These are phyloP conservation scores for Sinopyrophorus schimmeli DNA, from an alignment of 2,888 invertebrate species.

Conservation along the genomic window DNA sequence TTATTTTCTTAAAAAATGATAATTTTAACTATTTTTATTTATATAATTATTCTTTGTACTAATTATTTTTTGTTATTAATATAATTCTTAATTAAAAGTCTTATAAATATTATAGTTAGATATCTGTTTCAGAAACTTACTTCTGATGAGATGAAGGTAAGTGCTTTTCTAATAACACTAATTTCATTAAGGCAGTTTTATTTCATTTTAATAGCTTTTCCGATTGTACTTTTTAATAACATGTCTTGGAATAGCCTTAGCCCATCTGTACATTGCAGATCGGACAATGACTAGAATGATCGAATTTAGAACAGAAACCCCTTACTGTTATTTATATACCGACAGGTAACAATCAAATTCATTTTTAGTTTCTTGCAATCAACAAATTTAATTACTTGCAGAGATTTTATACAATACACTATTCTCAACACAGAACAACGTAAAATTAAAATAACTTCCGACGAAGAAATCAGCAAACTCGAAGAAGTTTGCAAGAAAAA, in stretches of 20 bases:
- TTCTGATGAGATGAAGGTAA: slow-evolving; percentile 10
- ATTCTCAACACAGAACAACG: slow-evolving; percentile 61
- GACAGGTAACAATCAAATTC: slow-evolving; percentile 57
- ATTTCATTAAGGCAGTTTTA: too few species aligned
- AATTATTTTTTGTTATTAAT: too few species aligned
- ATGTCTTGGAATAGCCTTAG: slow-evolving; percentile 23
- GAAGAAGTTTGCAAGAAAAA: slow-evolving; percentile 59
- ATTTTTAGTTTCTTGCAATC: slow-evolving; percentile 37
- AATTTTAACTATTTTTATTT: too few species aligned
- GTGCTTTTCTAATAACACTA: not conserved
- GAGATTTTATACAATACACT: slow-evolving; percentile 63
- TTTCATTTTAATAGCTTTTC: not conserved
- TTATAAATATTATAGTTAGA: too few species aligned
- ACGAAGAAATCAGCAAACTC: slow-evolving; percentile 62
- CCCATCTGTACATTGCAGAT: slow-evolving; percentile 64
- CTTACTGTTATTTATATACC: slow-evolving; percentile 64
- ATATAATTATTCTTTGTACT: too few species aligned
- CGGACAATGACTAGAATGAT: slow-evolving; percentile 67
- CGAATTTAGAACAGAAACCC: slow-evolving; percentile 62
- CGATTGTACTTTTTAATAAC: not conserved
- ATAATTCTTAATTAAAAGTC: too few species aligned
- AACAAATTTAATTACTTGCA: slow-evolving; percentile 5
- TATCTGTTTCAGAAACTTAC: too few species aligned
- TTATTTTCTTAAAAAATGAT: too few species aligned
- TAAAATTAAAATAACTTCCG: slow-evolving; percentile 64